Evolutionary conservation across 2,113 vertebrate genomes (phyloP), one percentile per base, ranked within the genome.

Genomic region (Phalacrocorax aristotelis): DNA sequence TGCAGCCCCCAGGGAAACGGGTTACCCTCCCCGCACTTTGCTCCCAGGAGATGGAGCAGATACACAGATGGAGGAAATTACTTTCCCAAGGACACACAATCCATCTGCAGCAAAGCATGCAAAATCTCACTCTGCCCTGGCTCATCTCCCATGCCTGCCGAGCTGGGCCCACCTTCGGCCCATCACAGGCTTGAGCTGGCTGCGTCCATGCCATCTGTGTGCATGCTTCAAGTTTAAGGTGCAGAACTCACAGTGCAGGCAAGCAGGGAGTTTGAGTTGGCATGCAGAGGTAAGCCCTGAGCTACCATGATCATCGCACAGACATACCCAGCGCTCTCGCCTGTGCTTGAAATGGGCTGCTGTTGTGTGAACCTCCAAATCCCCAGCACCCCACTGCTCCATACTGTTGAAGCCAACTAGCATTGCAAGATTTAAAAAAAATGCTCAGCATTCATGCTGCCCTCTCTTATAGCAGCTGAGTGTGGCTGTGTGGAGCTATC

Each of bases 201-300:
- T 42, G 19, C 17, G 8, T 44, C 65, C 76, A n/a, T 1, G 3
- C 58, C 0, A 0, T 2, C 58, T 11, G 3, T 0, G 2, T 5
- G 13, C 48, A 71, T 36, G 26, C 49, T 74, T 36, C 64, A 69
- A 60, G 48, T 23, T 60, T 29, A 57, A 84, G 58, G 22, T 21
- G 38, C 44, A 70, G 68, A 57, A 65, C 5, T 7, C 38, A 18
- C 42, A 84, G 38, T 2, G 18, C 3, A 6, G 55, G 32, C 55
- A 57, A 11, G 22, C 71, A 32, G 49, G 42, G 54, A 48, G 20
- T 23, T 21, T 69, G 71, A 60, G 80, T 2, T 46, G 58, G 62
- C 2, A 2, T 9, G 15, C 17, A 6, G 26, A 74, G n/a, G 22
- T 46, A 49, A 83, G 58, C 26, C n/a, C 40, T 69, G 54, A 42